Evolutionary conservation across 2,113 vertebrate genomes (phyloP).

Genomic region (Pollimyrus isidori): DNA sequence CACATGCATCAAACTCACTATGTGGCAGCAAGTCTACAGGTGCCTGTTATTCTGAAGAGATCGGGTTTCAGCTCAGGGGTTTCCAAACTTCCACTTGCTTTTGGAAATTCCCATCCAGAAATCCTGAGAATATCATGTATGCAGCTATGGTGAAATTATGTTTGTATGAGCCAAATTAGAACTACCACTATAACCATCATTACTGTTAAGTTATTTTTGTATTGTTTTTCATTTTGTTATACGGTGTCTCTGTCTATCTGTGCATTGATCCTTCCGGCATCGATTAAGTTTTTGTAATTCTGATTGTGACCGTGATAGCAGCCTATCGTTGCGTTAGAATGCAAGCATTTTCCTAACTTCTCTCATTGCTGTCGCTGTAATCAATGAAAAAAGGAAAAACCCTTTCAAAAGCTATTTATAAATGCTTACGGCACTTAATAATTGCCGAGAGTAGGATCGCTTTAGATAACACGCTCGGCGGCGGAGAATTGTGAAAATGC

Average conservation of each 20-base stretch:
- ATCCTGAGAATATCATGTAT: too few relatives aligned
- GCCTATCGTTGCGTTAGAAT: not conserved
- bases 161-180: not conserved
- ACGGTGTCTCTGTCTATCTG: not conserved
- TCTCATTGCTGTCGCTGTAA: not conserved
- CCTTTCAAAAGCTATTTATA: not conserved
- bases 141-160: not conserved
- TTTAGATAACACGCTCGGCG: not conserved
- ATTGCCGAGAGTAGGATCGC: not conserved
- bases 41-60: not conserved
- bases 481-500: not conserved
- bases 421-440: not conserved
- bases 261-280: not conserved
- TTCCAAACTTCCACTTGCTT: not conserved
- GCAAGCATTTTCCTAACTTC: not conserved
- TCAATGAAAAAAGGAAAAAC: not conserved
- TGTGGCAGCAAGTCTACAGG: not conserved
- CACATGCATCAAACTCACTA: not conserved
- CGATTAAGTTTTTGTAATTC: not conserved
- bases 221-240: not conserved
- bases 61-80: not conserved
- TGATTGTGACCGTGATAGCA: not conserved
- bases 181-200: not conserved
- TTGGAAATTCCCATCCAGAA: not conserved
- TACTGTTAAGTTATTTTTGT: not conserved